Percentiles rank a stretch among this genome's conserved stretches.
Evolutionary conservation across 2,888 invertebrate genomes (phyloP).

Genomic region (Autographa gamma): DNA sequence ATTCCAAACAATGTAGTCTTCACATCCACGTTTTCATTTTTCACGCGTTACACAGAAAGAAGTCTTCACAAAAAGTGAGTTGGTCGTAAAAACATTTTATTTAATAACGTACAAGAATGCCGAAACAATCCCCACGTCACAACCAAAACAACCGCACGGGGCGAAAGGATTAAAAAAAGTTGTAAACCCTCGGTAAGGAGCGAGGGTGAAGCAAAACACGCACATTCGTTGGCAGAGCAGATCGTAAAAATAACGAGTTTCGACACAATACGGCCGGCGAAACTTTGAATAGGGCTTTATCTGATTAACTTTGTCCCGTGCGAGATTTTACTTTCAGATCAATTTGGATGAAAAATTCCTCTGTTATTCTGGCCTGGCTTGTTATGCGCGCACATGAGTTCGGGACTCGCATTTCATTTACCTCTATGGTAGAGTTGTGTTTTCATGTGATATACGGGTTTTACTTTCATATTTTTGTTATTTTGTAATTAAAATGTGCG

Average conservation of each 20-base stretch:
- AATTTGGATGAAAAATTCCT: slow-evolving; percentile 49
- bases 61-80: neutral
- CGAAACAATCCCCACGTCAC: slow-evolving; percentile 19
- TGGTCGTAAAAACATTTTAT: slow-evolving; percentile 20
- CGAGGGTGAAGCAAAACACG: slow-evolving; percentile 53
- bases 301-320: slow-evolving; percentile 59
- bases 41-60: neutral
- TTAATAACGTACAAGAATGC: slow-evolving; percentile 20
- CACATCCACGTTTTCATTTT: neutral
- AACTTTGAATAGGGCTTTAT: slow-evolving; percentile 62
- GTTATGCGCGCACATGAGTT: slow-evolving; percentile 39
- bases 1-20: neutral
- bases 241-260: slow-evolving; percentile 65
- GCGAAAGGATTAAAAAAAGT: slow-evolving; percentile 57
- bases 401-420: slow-evolving; percentile 45
- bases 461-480: neutral
- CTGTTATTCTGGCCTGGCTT: slow-evolving; percentile 40
- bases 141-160: slow-evolving; percentile 30
- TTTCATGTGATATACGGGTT: slow-evolving; percentile 24
- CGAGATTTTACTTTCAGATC: slow-evolving; percentile 60
- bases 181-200: slow-evolving; percentile 41
- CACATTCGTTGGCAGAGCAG: slow-evolving; percentile 52
- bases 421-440: slow-evolving; percentile 41
- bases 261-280: slow-evolving; percentile 58
- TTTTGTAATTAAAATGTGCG: neutral